Conservation (phyloP, 2,888 invertebrate genomes). For the Andrena bucephala region DNA sequence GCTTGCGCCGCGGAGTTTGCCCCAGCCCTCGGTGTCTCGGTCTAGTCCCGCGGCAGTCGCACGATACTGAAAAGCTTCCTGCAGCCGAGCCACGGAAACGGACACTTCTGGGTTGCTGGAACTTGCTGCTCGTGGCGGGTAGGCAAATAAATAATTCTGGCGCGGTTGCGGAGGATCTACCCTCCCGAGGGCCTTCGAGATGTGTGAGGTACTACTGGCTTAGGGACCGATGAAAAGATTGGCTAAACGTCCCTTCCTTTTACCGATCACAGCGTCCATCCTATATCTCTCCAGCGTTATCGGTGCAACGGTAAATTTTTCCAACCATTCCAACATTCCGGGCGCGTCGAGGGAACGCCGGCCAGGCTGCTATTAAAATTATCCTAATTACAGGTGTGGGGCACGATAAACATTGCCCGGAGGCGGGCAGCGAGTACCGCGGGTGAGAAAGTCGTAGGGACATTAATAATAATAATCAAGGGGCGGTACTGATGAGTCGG, state of each 20-base stretch:
- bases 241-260: background rate
- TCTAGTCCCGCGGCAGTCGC: conserved; percentile 23
- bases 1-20: background rate
- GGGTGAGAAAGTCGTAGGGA: conserved; percentile 39
- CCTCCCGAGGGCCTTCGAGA: background rate
- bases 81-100: conserved; percentile 36
- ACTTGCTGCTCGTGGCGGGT: conserved; percentile 38
- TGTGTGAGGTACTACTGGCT: too few relatives aligned
- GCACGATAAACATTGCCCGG: conserved; percentile 17
- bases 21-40: background rate
- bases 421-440: conserved; percentile 13
- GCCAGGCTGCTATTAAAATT: conserved; percentile 24
- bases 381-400: conserved; percentile 32
- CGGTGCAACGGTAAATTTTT: background rate
- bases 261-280: background rate
- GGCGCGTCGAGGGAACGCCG: background rate
- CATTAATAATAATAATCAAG: conserved; percentile 66
- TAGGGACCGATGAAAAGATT: too few relatives aligned
- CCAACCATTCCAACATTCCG: background rate
- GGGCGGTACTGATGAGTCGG: conserved; percentile 58
- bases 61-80: too few relatives aligned
- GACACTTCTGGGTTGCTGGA: conserved; percentile 21
- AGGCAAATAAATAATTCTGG: conserved; percentile 42
- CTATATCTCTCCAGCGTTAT: background rate
- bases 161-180: too few relatives aligned